These are phyloP conservation scores for Calyptomena viridis DNA, from an alignment of 2,113 vertebrate genomes.

Conservation along the genomic window DNA sequence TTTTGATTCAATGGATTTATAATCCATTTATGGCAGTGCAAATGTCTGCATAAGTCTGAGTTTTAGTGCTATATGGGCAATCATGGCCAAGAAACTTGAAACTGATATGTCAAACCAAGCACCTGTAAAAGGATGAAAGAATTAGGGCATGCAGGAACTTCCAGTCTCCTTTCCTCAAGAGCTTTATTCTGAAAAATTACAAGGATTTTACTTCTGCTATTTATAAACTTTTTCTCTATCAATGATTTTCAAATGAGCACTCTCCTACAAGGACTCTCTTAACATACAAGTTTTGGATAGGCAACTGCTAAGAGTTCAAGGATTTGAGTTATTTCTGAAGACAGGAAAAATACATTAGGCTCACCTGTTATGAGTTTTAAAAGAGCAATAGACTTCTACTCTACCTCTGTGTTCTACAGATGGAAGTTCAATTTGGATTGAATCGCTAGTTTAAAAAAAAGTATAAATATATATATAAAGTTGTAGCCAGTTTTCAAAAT, in stretches of 20 bases:
- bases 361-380: background rate
- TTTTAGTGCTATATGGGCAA: background rate
- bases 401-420: background rate
- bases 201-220: background rate
- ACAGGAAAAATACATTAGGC: background rate
- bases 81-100: background rate
- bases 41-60: background rate
- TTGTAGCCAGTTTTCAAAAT: background rate
- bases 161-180: background rate
- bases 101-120: conserved; percentile 5
- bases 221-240: background rate
- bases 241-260: background rate
- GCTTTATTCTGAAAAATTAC: background rate
- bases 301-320: background rate
- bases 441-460: background rate
- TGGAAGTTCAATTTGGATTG: background rate
- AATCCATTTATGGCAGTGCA: background rate
- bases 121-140: background rate
- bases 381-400: background rate
- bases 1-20: conserved; percentile 23
- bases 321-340: background rate
- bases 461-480: background rate
- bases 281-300: background rate
- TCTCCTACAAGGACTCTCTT: background rate
- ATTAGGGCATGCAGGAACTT: background rate